phyloP scores from a whole-genome alignment of 1,140 invertebrate genomes.

The Philopotamus ludificatus region DNA sequence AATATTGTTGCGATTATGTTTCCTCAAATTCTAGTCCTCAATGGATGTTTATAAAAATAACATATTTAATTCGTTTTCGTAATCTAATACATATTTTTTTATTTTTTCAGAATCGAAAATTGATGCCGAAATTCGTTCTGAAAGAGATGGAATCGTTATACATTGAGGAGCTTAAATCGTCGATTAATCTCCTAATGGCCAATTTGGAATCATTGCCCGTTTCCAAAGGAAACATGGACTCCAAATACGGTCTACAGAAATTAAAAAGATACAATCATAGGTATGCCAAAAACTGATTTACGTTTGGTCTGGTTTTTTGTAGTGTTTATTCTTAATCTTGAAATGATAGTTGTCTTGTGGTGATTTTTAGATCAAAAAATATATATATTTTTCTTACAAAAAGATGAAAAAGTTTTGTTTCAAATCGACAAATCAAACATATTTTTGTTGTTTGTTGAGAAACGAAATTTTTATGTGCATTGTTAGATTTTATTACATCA shows the following conservation, averaged over 20 bases:
- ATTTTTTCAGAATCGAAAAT: conserved; percentile 81
- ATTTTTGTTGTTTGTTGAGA: too few relatives aligned
- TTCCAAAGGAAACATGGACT: conserved; percentile 95
- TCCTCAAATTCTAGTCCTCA: too few relatives aligned
- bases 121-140: conserved; percentile 98
- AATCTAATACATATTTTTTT: background rate
- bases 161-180: conserved; percentile 96
- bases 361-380: conserved; percentile 4
- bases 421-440: background rate
- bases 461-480: too few relatives aligned
- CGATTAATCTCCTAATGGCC: conserved; percentile 97
- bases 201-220: conserved; percentile 99
- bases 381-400: background rate
- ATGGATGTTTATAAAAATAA: background rate
- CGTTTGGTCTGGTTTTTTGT: conserved; percentile 6
- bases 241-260: conserved; percentile 92
- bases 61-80: background rate
- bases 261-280: conserved; percentile 96
- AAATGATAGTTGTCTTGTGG: conserved; percentile 15
- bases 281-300: conserved; percentile 54
- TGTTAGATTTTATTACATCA: too few relatives aligned
- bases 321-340: conserved; percentile 8
- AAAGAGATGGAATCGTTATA: conserved; percentile 99
- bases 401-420: background rate
- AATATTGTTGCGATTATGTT: too few relatives aligned